Conservation (phyloP, 64 coral and sea anemone genomes). For the Dendrophyllia cribrosa region DNA sequence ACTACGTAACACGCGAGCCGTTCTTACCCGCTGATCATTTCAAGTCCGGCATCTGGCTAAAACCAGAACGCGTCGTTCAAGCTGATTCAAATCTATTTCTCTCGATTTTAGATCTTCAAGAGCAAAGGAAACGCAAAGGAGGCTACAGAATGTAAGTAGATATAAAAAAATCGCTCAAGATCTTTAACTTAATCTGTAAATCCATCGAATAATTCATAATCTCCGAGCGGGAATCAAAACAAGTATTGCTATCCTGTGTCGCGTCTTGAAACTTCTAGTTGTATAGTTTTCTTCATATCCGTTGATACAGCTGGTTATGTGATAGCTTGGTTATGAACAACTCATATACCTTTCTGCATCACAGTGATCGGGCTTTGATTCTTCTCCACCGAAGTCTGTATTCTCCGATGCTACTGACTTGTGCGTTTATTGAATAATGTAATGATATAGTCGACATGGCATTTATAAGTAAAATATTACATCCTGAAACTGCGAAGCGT, state of each 20-base stretch:
- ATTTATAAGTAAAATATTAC: not conserved
- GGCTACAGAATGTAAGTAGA: slow-evolving; percentile 50
- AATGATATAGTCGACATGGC: not conserved
- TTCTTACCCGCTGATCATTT: not conserved
- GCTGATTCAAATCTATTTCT: not conserved
- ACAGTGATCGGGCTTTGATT: not conserved
- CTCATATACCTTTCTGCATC: not conserved
- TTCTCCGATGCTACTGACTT: too few species aligned
- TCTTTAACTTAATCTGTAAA: not conserved
- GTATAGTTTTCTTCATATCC: not conserved
- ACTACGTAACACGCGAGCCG: not conserved
- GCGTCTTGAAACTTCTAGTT: slow-evolving; percentile 22
- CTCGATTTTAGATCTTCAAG: slow-evolving; percentile 21
- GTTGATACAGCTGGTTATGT: not conserved
- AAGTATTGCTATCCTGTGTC: not conserved
- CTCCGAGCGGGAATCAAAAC: slow-evolving; percentile 25
- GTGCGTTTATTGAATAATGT: too few species aligned
- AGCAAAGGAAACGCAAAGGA: slow-evolving; percentile 37
- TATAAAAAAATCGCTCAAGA: not conserved
- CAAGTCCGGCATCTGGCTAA: not conserved
- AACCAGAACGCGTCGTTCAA: not conserved
- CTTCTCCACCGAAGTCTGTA: too few species aligned
- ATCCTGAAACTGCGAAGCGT: not conserved
- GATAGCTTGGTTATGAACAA: not conserved
- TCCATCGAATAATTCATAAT: slow-evolving; percentile 5